phyloP scores from a whole-genome alignment of 2,888 invertebrate genomes.

The Thecocarcelia acutangulata region DNA sequence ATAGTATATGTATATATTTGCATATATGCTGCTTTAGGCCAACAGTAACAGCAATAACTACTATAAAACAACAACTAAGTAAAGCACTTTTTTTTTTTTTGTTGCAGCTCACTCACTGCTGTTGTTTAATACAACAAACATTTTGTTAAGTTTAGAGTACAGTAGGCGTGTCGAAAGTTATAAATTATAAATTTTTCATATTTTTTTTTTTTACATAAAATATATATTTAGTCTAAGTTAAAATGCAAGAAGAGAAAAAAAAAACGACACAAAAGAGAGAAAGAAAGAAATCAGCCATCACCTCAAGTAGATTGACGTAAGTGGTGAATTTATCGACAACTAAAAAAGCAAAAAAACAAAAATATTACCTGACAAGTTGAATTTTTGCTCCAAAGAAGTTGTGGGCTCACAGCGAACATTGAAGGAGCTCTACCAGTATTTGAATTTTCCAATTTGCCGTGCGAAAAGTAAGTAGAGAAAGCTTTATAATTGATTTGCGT shows the following conservation, averaged over 20 bases:
- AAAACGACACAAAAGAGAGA: background rate
- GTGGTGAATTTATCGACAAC: slow-evolving; percentile 66
- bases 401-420: slow-evolving; percentile 3
- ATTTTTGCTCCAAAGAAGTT: background rate
- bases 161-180: slow-evolving; percentile 72
- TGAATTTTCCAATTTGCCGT: background rate
- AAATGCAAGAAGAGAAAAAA: slow-evolving; percentile 6
- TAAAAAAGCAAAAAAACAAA: too few species aligned
- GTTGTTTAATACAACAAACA: slow-evolving; percentile 51
- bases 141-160: slow-evolving; percentile 67
- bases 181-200: slow-evolving; percentile 69
- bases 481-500: too few species aligned
- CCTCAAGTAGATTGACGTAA: slow-evolving; percentile 66
- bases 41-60: slow-evolving; percentile 59
- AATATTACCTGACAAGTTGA: slow-evolving; percentile 17
- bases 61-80: slow-evolving; percentile 46
- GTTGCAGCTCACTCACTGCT: slow-evolving; percentile 3
- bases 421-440: background rate
- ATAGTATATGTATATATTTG: slow-evolving; percentile 51
- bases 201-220: slow-evolving; percentile 49
- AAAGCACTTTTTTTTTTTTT: slow-evolving; percentile 40
- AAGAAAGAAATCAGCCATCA: slow-evolving; percentile 49
- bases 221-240: slow-evolving; percentile 39
- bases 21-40: slow-evolving; percentile 68
- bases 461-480: too few species aligned